A percentile compares a stretch with the other conserved stretches of the same genome.
Evolutionary conservation across 37 sponge, comb jelly and placozoan species (phyloP).

Genomic region (Agelas oroides): DNA sequence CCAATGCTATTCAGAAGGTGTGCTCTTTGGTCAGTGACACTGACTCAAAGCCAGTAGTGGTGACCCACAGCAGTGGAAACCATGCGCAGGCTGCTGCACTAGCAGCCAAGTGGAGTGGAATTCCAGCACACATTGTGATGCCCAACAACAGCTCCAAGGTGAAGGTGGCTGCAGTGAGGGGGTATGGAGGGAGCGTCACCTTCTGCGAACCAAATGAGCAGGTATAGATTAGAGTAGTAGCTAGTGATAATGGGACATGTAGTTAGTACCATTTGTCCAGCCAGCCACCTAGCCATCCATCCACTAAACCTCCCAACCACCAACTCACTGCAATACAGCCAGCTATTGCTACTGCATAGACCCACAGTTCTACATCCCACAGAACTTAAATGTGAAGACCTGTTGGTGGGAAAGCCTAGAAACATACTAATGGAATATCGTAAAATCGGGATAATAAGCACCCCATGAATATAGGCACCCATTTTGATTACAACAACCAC

Average conservation of each 20-base stretch:
- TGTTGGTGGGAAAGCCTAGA: too few relatives aligned
- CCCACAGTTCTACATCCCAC: too few relatives aligned
- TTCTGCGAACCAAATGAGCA: conserved; percentile 59
- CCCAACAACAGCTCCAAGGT: conserved; percentile 50
- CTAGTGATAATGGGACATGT: neutral
- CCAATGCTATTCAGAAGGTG: conserved; percentile 63
- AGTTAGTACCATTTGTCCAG: neutral
- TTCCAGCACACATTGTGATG: conserved; percentile 81
- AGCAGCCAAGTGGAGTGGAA: conserved; percentile 57
- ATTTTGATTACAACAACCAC: too few relatives aligned
- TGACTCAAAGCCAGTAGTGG: conserved; percentile 36
- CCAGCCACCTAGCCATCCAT: too few relatives aligned
- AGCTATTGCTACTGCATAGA: too few relatives aligned
- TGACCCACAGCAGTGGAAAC: conserved; percentile 91
- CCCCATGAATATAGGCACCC: too few relatives aligned
- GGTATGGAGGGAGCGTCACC: conserved; percentile 66
- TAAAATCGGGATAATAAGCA: too few relatives aligned
- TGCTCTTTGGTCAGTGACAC: neutral
- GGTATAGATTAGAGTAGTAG: conserved; percentile 14
- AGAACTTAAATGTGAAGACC: too few relatives aligned
- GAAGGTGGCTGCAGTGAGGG: conserved; percentile 71
- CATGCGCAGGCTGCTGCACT: conserved; percentile 80
- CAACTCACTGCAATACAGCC: too few relatives aligned
- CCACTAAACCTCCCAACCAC: neutral
- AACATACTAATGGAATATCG: too few relatives aligned